Conservation (phyloP, 2,797 vertebrate species). For the Gambelia wislizenii region DNA sequence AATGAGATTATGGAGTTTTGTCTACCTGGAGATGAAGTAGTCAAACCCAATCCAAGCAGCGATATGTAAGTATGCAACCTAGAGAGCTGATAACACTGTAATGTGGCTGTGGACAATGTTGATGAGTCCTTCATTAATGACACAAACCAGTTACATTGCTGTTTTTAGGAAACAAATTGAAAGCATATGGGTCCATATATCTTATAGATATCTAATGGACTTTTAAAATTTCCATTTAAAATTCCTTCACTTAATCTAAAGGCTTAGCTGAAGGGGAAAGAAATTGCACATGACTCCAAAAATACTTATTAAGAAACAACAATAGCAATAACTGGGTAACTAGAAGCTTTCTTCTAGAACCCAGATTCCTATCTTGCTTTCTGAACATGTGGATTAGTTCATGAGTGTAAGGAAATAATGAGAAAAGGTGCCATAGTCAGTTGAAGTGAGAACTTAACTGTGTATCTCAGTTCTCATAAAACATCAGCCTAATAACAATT, state of each 20-base stretch:
- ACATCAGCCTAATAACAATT: background rate
- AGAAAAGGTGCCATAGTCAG: background rate
- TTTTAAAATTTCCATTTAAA: background rate
- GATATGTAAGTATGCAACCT: conserved; percentile 91
- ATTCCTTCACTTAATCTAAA: background rate
- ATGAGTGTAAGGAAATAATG: background rate
- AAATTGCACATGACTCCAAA: background rate
- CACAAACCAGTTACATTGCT: background rate
- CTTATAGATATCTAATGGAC: too few species aligned
- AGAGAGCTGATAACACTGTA: background rate
- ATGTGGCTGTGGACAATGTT: background rate
- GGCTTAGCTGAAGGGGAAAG: background rate
- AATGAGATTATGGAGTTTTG: conserved; percentile 98
- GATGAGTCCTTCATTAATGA: background rate
- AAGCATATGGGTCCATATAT: background rate
- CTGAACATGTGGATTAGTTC: background rate
- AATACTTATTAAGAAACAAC: background rate
- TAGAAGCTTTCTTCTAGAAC: background rate
- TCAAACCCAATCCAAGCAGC: conserved; percentile 93
- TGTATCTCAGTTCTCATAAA: background rate
- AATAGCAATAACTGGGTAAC: background rate
- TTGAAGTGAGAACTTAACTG: background rate
- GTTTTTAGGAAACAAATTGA: background rate
- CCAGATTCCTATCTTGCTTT: background rate
- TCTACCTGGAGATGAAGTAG: conserved; percentile 87